Conservation (phyloP, 2,797 vertebrate species). For the Pseudomugil tenellus region DNA sequence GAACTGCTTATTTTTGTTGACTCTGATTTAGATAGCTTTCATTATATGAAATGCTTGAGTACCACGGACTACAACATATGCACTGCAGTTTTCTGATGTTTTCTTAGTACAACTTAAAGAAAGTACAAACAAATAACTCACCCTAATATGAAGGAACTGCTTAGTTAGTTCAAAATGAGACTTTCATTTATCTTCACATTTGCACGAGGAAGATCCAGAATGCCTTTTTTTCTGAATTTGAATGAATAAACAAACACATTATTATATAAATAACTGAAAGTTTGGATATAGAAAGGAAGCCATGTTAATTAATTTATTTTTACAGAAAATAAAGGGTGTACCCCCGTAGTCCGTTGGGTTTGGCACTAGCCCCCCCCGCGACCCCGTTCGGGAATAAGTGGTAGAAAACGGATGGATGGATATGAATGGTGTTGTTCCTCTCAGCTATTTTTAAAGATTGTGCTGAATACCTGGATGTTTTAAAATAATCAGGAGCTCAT, state of each 20-base stretch:
- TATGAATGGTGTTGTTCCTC: not conserved
- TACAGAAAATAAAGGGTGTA: too few species aligned
- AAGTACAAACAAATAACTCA: not conserved
- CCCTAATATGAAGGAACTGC: not conserved
- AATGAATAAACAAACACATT: too few species aligned
- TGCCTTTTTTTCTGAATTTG: too few species aligned
- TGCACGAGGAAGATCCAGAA: too few species aligned
- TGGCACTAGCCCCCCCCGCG: too few species aligned
- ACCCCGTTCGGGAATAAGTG: too few species aligned
- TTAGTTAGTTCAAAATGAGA: not conserved
- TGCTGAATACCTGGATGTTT: constrained; percentile 23
- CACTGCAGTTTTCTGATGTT: not conserved
- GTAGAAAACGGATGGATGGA: too few species aligned
- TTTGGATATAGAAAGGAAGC: too few species aligned
- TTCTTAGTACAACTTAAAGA: too few species aligned
- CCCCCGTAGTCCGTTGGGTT: too few species aligned
- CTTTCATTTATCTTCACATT: constrained; percentile 5
- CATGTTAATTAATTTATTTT: too few species aligned
- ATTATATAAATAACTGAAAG: too few species aligned
- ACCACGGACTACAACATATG: not conserved
- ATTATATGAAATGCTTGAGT: not conserved
- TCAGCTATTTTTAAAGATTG: constrained; percentile 14
- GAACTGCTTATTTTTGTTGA: constrained; percentile 26
- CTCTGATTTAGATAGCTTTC: not conserved
- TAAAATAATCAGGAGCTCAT: constrained; percentile 48